Evolutionary conservation across 2,113 vertebrate genomes (phyloP).

Genomic region (Cyprinodon brontotheroides): DNA sequence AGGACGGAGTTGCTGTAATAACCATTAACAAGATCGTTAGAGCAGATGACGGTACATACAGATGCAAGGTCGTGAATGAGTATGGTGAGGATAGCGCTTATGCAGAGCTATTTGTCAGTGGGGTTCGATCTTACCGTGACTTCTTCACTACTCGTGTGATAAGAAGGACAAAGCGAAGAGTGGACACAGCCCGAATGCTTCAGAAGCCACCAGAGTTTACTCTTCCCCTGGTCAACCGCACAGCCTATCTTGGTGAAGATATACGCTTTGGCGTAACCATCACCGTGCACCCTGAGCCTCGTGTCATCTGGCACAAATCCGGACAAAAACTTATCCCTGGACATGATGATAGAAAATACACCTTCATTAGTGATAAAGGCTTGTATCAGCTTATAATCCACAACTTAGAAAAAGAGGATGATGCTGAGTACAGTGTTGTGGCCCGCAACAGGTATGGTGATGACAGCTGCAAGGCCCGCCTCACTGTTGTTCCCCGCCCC

Average conservation of each 20-base stretch:
- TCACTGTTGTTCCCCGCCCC: slow-evolving; percentile 89
- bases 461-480: slow-evolving; percentile 95
- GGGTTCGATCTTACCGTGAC: slow-evolving; percentile 89
- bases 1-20: slow-evolving; percentile 92
- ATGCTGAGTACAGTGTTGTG: slow-evolving; percentile 92
- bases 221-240: slow-evolving; percentile 90
- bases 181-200: slow-evolving; percentile 91
- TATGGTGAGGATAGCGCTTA: slow-evolving; percentile 97
- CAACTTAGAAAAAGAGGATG: slow-evolving; percentile 86
- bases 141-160: slow-evolving; percentile 89
- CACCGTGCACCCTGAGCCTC: slow-evolving; percentile 97
- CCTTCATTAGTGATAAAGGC: slow-evolving; percentile 92
- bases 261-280: slow-evolving; percentile 95
- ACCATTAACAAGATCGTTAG: slow-evolving; percentile 88
- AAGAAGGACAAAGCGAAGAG: slow-evolving; percentile 91
- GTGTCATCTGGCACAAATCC: slow-evolving; percentile 94
- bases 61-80: slow-evolving; percentile 95
- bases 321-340: slow-evolving; percentile 95
- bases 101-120: slow-evolving; percentile 90
- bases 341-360: slow-evolving; percentile 93
- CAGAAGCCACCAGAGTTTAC: slow-evolving; percentile 98
- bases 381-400: slow-evolving; percentile 93
- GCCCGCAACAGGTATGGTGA: slow-evolving; percentile 94
- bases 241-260: slow-evolving; percentile 90
- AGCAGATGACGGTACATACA: slow-evolving; percentile 94